These are phyloP conservation scores for Strigops habroptila DNA, from an alignment of 2,113 vertebrate genomes.

Conservation along the genomic window DNA sequence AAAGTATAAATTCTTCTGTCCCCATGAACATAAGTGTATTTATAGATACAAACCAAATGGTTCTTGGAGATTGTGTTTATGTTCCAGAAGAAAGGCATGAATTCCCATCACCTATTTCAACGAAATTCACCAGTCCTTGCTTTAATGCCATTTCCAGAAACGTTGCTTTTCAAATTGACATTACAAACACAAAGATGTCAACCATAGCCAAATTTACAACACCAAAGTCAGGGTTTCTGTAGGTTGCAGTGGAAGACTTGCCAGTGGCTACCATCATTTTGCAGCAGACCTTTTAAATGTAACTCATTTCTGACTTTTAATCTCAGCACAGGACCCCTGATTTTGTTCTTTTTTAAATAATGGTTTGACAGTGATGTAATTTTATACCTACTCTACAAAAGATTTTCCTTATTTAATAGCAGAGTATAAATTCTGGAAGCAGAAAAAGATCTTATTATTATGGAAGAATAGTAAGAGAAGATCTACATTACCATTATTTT, in stretches of 20 bases:
- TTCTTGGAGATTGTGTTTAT: background rate
- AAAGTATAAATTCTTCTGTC: background rate
- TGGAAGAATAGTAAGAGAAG: constrained; percentile 38
- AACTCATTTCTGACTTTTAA: constrained; percentile 11
- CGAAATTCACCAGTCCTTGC: background rate
- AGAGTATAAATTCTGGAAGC: constrained; percentile 50
- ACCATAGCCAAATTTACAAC: background rate
- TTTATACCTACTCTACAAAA: constrained; percentile 29
- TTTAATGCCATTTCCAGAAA: background rate
- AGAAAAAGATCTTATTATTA: constrained; percentile 36
- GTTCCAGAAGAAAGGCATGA: background rate
- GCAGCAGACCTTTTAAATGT: background rate
- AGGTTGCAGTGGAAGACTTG: background rate
- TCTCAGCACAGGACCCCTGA: background rate
- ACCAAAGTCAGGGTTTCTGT: background rate
- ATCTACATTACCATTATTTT: constrained; percentile 44
- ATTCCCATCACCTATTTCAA: background rate
- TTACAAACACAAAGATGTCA: background rate
- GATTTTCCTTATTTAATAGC: constrained; percentile 61
- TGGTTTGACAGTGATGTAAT: constrained; percentile 16
- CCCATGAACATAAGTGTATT: background rate
- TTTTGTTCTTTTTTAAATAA: constrained; percentile 39
- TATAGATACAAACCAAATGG: background rate
- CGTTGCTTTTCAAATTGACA: background rate
- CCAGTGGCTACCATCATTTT: background rate